Evolutionary conservation across 2,113 vertebrate species (phyloP).

Genomic region (Leiothrix lutea): DNA sequence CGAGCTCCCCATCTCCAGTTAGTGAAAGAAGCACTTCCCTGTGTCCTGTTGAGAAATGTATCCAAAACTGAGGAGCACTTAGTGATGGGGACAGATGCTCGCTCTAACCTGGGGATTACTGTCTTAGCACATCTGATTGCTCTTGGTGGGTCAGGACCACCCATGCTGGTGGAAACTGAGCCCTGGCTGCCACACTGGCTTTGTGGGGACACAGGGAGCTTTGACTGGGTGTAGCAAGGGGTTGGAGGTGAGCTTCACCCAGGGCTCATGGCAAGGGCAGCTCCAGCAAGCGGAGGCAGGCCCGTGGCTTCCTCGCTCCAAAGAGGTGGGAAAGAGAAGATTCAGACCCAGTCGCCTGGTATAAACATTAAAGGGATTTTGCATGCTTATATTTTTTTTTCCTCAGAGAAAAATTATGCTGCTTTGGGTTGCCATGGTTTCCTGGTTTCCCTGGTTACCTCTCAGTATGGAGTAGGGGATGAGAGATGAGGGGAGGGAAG

Average conservation of each 20-base stretch:
- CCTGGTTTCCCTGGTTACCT: slow-evolving; percentile 52
- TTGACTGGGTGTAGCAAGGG: accelerated
- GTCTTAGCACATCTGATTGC: accelerated
- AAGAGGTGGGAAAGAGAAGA: background rate
- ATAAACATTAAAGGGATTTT: slow-evolving; percentile 44
- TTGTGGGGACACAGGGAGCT: background rate
- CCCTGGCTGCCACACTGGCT: background rate
- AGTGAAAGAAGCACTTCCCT: background rate
- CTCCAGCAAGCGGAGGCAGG: background rate
- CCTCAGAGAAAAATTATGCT: slow-evolving; percentile 8
- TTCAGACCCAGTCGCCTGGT: background rate
- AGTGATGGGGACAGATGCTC: background rate
- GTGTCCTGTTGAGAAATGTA: background rate
- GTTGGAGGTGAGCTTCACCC: accelerated
- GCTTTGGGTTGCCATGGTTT: slow-evolving; percentile 52
- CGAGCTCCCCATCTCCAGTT: accelerated
- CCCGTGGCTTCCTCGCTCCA: accelerated
- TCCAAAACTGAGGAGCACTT: background rate
- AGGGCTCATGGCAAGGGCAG: accelerated
- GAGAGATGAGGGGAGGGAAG: background rate
- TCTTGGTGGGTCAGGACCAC: background rate
- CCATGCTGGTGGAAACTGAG: background rate
- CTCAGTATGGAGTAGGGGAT: background rate
- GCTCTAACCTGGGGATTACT: background rate
- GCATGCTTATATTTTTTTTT: slow-evolving; percentile 24